Evolutionary conservation across 2,113 vertebrate species (phyloP).

Genomic region (Nesospiza acunhae): DNA sequence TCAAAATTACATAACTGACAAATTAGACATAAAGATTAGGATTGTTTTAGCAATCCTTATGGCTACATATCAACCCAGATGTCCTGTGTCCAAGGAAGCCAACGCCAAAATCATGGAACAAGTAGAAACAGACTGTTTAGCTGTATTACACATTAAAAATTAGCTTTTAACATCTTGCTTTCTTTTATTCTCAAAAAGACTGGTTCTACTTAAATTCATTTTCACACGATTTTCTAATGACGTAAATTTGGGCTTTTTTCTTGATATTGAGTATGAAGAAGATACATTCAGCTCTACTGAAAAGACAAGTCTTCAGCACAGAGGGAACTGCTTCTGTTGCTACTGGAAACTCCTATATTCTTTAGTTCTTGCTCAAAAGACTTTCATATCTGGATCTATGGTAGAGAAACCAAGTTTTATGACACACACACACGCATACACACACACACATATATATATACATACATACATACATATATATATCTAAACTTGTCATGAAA

Average conservation of each 20-base stretch:
- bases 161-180: not conserved
- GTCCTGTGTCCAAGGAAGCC: not conserved
- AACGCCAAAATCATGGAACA: not conserved
- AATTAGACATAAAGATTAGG: not conserved
- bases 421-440: not conserved
- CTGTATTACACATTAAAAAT: not conserved
- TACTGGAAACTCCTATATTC: not conserved
- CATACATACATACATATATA: too few species aligned
- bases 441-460: fast-evolving
- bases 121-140: not conserved
- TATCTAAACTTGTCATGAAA: not conserved
- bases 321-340: not conserved
- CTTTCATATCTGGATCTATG: not conserved
- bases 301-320: not conserved
- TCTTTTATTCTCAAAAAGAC: not conserved
- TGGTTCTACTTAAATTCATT: not conserved
- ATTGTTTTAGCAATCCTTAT: not conserved
- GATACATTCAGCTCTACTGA: not conserved
- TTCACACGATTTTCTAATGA: not conserved
- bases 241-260: not conserved
- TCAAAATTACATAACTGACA: not conserved
- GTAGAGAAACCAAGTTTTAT: not conserved
- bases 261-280: not conserved
- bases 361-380: not conserved
- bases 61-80: not conserved